phyloP scores from a whole-genome alignment of 2,888 invertebrate genomes.

The Xestia xanthographa region DNA sequence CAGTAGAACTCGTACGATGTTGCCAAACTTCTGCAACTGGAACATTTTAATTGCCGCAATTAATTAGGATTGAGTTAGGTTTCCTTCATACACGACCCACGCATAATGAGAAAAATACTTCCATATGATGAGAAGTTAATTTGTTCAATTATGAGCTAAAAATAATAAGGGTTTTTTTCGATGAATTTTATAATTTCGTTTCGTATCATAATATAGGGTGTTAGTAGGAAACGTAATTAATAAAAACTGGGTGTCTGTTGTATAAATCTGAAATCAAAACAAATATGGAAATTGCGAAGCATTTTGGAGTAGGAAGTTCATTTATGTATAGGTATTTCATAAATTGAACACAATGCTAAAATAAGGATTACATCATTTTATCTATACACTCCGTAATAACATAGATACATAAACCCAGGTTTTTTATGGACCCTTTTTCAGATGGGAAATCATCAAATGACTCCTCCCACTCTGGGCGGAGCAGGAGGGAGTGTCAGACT shows the following conservation, averaged over 20 bases:
- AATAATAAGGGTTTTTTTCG: constrained; percentile 18
- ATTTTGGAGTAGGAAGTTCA: background rate
- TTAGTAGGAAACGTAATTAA: background rate
- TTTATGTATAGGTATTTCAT: background rate
- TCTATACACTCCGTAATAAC: background rate
- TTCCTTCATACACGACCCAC: constrained; percentile 39
- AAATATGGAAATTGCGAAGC: background rate
- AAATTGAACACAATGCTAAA: background rate
- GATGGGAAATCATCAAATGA: no score
- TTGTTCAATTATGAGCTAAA: constrained; percentile 14
- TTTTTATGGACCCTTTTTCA: no score
- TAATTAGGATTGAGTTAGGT: constrained; percentile 58
- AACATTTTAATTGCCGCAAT: constrained; percentile 65
- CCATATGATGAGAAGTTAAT: constrained; percentile 28
- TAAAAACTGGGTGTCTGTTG: background rate
- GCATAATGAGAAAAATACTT: constrained; percentile 53
- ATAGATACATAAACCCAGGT: no score
- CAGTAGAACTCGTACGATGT: constrained; percentile 37
- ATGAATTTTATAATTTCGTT: background rate
- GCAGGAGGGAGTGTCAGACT: no score
- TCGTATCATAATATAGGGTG: background rate
- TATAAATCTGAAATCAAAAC: background rate
- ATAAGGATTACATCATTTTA: background rate
- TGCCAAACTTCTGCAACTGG: constrained; percentile 60
- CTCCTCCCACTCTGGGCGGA: no score